Evolutionary conservation across 2,888 invertebrate species (phyloP).

Genomic region (Stegophylla sp.): DNA sequence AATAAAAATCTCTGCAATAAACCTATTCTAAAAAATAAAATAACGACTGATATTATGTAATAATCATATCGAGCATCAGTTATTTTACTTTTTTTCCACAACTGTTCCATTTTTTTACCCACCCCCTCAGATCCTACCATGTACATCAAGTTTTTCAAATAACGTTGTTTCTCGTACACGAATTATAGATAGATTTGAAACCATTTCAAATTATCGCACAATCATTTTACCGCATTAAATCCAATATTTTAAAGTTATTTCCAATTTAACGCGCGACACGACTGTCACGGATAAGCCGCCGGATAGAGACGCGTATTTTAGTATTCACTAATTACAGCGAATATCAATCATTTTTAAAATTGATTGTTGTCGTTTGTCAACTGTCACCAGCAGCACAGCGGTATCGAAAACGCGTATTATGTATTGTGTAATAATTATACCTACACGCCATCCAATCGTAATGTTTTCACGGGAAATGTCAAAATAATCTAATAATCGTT

Average conservation of each 20-base stretch:
- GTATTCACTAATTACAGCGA: neutral
- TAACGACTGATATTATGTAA: too few relatives aligned
- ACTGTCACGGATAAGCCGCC: neutral
- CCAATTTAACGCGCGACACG: neutral
- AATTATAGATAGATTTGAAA: neutral
- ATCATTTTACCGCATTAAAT: neutral
- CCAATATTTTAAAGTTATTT: neutral
- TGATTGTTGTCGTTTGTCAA: neutral
- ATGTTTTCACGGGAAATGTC: neutral
- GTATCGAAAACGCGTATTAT: neutral
- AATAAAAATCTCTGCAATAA: too few relatives aligned
- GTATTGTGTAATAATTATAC: too few relatives aligned
- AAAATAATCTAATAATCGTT: neutral
- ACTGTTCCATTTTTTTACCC: too few relatives aligned
- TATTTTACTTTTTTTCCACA: neutral
- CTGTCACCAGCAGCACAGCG: neutral
- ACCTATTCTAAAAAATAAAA: too few relatives aligned
- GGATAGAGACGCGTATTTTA: neutral
- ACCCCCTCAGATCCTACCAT: too few relatives aligned
- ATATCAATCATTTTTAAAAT: conserved; percentile 1
- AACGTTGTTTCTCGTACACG: too few relatives aligned
- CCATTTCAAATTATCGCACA: neutral
- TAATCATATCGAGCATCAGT: too few relatives aligned
- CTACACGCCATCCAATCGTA: neutral
- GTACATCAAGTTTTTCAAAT: too few relatives aligned